Conservation (phyloP, 2,888 invertebrate species). For the Microplitis deprimator region DNA sequence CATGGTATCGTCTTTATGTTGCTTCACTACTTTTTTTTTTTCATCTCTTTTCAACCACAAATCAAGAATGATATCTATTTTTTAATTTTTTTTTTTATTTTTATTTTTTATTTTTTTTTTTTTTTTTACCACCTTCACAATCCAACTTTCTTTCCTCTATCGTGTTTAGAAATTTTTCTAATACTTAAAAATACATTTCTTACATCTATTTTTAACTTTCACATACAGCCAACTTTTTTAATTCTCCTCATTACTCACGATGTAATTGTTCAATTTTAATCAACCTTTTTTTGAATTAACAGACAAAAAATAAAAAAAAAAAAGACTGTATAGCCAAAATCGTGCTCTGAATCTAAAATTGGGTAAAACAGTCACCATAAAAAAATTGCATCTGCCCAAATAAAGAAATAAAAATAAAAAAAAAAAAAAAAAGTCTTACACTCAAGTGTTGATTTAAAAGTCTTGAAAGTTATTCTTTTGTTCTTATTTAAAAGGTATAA, state of each 20-base stretch:
- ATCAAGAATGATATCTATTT: constrained; percentile 53
- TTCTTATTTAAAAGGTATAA: constrained; percentile 7
- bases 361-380: no score
- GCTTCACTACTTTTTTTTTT: constrained; percentile 39
- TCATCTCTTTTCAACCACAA: constrained; percentile 64
- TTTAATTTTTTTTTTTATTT: constrained; percentile 8
- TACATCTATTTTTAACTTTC: no score
- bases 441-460: no score
- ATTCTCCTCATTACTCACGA: no score
- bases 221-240: no score
- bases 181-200: no score
- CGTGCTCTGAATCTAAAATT: no score
- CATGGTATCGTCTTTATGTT: constrained; percentile 63
- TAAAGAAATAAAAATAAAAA: background rate
- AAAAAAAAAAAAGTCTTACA: background rate
- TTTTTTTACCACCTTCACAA: background rate
- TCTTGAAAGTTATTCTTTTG: background rate
- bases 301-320: no score
- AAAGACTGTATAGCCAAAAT: no score
- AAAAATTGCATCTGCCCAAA: background rate
- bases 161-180: background rate
- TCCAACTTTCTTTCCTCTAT: background rate
- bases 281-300: no score
- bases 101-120: background rate
- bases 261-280: no score